Evolutionary conservation across 2,797 vertebrate species (phyloP).

Genomic region (Anas flavirostris): DNA sequence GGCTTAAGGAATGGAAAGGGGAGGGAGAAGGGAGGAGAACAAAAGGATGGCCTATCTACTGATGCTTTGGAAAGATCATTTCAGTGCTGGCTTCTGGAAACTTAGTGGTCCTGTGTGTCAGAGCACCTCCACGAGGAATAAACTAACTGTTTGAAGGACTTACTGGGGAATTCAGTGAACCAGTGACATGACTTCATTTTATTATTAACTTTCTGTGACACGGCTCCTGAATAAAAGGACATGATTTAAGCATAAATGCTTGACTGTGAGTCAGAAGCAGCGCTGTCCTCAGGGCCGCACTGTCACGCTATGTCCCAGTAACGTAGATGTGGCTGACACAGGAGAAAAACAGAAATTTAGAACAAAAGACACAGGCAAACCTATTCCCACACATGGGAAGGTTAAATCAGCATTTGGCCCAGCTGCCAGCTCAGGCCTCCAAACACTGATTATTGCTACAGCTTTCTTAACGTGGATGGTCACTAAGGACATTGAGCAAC

Average conservation of each 20-base stretch:
- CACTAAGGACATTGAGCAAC: constrained; percentile 31
- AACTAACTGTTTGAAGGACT: background rate
- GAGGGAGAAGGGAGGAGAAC: background rate
- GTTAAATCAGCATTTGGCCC: background rate
- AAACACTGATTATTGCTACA: constrained; percentile 9
- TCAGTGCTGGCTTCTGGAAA: background rate
- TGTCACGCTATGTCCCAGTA: background rate
- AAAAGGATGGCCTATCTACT: background rate
- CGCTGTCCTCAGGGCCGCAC: background rate
- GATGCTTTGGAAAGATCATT: background rate
- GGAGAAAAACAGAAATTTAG: background rate
- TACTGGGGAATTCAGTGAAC: background rate
- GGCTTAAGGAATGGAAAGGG: background rate
- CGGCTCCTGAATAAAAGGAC: background rate
- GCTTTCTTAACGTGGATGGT: fast-evolving
- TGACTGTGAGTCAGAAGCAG: background rate
- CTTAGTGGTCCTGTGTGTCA: background rate
- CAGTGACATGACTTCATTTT: background rate
- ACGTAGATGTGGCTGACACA: background rate
- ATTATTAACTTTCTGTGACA: background rate
- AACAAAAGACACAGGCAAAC: background rate
- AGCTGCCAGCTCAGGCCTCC: background rate
- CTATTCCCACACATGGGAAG: background rate
- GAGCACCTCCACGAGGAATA: background rate
- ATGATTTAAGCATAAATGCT: background rate